These are phyloP conservation scores for Drosophila arawakana DNA, from an alignment of 1,140 invertebrate species.

Conservation along the genomic window DNA sequence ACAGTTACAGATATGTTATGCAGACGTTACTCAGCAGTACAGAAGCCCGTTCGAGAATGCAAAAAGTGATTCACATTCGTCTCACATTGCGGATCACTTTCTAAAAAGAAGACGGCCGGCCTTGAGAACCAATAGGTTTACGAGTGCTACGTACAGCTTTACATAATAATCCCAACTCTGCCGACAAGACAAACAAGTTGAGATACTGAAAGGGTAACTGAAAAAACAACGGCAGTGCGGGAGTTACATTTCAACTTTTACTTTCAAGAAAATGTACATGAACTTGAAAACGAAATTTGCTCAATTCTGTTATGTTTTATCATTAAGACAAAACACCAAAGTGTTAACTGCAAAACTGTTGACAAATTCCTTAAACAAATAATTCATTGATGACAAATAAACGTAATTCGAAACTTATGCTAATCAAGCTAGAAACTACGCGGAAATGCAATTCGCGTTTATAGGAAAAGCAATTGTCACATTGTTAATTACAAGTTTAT, in stretches of 20 bases:
- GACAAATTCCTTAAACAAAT: neutral
- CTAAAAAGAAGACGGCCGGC: slow-evolving; percentile 58
- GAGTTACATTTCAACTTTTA: slow-evolving; percentile 72
- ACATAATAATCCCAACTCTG: slow-evolving; percentile 60
- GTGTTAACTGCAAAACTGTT: neutral
- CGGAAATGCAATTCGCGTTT: slow-evolving; percentile 3
- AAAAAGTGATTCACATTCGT: slow-evolving; percentile 24
- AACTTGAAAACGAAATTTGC: slow-evolving; percentile 8
- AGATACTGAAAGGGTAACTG: neutral
- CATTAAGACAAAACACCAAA: neutral
- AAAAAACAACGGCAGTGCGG: neutral
- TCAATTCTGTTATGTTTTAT: slow-evolving; percentile 2
- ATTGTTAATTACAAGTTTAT: slow-evolving; percentile 1
- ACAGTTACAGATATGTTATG: neutral
- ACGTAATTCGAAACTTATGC: slow-evolving; percentile 9
- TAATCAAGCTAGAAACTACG: slow-evolving; percentile 3
- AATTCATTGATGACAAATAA: neutral
- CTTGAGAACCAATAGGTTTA: slow-evolving; percentile 58
- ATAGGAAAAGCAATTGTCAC: neutral
- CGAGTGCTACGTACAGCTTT: slow-evolving; percentile 53
- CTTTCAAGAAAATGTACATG: slow-evolving; percentile 42
- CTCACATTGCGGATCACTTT: slow-evolving; percentile 55
- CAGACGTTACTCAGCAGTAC: neutral
- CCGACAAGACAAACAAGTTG: neutral
- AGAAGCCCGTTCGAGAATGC: slow-evolving; percentile 35